Percentiles rank a stretch among this genome's conserved stretches.
Evolutionary conservation across 2,888 invertebrate genomes (phyloP).

Genomic region (Coelinius sp.): DNA sequence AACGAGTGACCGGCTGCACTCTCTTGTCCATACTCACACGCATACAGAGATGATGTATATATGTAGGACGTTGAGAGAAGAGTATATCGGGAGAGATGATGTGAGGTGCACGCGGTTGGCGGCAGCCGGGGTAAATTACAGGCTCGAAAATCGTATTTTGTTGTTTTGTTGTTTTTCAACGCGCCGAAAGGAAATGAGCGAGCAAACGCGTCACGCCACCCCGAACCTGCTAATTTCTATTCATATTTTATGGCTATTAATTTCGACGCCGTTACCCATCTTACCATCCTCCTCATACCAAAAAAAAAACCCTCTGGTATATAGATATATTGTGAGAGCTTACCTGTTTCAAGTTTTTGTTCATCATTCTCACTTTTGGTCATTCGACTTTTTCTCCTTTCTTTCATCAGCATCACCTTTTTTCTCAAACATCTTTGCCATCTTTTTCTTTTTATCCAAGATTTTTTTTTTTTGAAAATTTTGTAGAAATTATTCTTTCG

Average conservation of each 20-base stretch:
- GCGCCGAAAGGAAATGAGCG: conserved; percentile 72
- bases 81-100: conserved; percentile 34
- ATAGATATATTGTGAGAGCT: background rate
- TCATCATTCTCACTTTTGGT: conserved; percentile 31
- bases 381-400: too few relatives aligned
- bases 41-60: conserved; percentile 29
- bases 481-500: too few relatives aligned
- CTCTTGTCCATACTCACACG: conserved; percentile 10
- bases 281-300: conserved; percentile 46
- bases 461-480: too few relatives aligned
- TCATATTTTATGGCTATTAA: conserved; percentile 72
- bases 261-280: conserved; percentile 69
- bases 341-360: conserved; percentile 23
- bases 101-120: conserved; percentile 62
- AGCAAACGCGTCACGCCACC: conserved; percentile 71
- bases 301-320: conserved; percentile 8
- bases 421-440: too few relatives aligned
- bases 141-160: conserved; percentile 68
- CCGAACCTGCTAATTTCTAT: conserved; percentile 72
- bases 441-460: too few relatives aligned
- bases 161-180: conserved; percentile 72
- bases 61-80: background rate
- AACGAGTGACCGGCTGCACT: conserved; percentile 7
- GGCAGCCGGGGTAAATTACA: conserved; percentile 70
- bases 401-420: too few relatives aligned